Evolutionary conservation across 1,140 invertebrate genomes (phyloP), one percentile per base, ranked within the genome.

Genomic region (Coboldia fuscipes): DNA sequence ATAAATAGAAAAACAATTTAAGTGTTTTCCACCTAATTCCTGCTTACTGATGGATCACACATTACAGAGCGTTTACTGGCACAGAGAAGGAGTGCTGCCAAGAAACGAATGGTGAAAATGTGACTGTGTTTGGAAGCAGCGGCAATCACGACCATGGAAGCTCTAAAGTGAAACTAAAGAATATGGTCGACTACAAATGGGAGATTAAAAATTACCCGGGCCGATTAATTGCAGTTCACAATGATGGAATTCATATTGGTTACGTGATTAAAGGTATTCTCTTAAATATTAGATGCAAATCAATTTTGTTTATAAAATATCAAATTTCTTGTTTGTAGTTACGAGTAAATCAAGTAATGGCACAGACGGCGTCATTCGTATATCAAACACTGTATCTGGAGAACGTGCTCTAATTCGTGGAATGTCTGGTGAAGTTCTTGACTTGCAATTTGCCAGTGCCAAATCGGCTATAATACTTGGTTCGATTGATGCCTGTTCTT

Each of bases 151-250:
- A 65, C 43, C 72, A 72, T 56, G 81, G 75, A 18, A 80, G 75
- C 45, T 86, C 82, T 1, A 83, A 86, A 56, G 75, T 96, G 7
- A 90, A 88, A 47, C 66, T 90, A 14, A 84, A 76, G 45, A 88
- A 80, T 53, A 68, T 92, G 30, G 85, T 92, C 9, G 84, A 93
- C 44, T 93, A 84, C 51, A 76, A 77, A 37, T 94, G 89, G 88
- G 86, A 93, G 46, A 67, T 75, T 18, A 70, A 74, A 43, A 79
- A 80, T 49, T 84, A 88, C 43, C 65, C 68, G 7, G 86, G 88
- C 2, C 80, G 85, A 45, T 54, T 94, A 16, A 64, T 93, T n/a
- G 82, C 85, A 23, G 73, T 85, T 30, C 86, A 94, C 57, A 70
- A 76, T 39, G 72, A 70, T 51, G 78, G 80, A 40, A 76, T 78